phyloP scores from a whole-genome alignment of 2,113 vertebrate genomes.

The Lethenteron camtschaticum region DNA sequence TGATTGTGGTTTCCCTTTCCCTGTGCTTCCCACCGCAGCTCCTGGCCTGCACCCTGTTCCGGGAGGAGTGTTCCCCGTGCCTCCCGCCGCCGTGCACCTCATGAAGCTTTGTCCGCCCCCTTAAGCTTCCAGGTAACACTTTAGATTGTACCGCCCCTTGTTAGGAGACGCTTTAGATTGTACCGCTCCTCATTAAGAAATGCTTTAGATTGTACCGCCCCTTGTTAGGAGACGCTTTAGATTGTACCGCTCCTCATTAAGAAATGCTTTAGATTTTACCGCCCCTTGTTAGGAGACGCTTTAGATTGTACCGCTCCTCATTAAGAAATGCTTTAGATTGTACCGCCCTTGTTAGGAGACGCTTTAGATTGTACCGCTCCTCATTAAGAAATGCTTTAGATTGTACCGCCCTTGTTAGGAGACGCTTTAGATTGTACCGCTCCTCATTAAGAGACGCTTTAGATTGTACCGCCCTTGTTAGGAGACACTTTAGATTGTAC shows the following conservation, averaged over 20 bases:
- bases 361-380: no score
- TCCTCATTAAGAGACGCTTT: no score
- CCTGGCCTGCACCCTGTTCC: slow-evolving; percentile 87
- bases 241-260: not conserved
- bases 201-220: not conserved
- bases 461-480: no score
- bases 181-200: not conserved
- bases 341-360: no score
- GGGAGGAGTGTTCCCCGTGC: slow-evolving; percentile 85
- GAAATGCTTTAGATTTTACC: not conserved
- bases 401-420: no score
- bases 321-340: no score
- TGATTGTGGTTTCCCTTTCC: no score
- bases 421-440: no score
- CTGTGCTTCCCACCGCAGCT: slow-evolving; percentile 24
- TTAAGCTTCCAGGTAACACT: slow-evolving; percentile 60
- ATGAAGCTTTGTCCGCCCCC: slow-evolving; percentile 92
- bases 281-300: not conserved
- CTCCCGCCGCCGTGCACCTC: slow-evolving; percentile 67
- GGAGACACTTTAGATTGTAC: no score
- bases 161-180: not conserved
- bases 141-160: slow-evolving; percentile 8
- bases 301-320: not conserved
- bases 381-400: no score
- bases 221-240: not conserved